These are phyloP conservation scores for Lagorchestes hirsutus DNA, from an alignment of 2,797 vertebrate genomes.

Conservation along the genomic window DNA sequence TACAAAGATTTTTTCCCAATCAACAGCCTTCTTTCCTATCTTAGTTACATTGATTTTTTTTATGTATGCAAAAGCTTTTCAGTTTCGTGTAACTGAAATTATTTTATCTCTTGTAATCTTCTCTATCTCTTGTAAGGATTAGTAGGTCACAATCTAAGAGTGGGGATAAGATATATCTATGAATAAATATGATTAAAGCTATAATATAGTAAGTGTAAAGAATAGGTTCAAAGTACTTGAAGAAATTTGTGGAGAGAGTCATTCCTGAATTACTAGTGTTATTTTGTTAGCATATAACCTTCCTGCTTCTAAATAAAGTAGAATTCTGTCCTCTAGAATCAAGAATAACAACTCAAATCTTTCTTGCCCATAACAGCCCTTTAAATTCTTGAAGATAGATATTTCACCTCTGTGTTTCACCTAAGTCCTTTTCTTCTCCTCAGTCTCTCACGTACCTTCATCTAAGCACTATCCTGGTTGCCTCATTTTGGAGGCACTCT, in stretches of 20 bases:
- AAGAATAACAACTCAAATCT: neutral
- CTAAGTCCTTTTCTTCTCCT: neutral
- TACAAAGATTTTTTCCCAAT: neutral
- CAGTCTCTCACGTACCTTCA: neutral
- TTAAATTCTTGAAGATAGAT: neutral
- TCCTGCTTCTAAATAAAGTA: neutral
- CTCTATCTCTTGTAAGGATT: neutral
- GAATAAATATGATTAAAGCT: neutral
- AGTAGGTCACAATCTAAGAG: neutral
- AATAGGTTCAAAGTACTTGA: neutral
- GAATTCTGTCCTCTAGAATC: neutral
- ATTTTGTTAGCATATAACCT: neutral
- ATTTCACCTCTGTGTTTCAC: neutral
- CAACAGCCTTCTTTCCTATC: neutral
- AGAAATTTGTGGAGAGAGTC: neutral
- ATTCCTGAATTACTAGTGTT: neutral
- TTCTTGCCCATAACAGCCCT: neutral
- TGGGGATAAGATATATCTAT: neutral
- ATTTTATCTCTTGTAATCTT: neutral
- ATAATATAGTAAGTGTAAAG: neutral
- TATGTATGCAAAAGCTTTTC: neutral
- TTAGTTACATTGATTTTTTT: neutral
- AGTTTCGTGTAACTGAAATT: neutral
- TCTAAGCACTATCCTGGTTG: neutral
- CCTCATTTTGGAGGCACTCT: neutral